Percentiles rank a stretch among this genome's conserved stretches.
Conservation (phyloP, 1,140 invertebrate genomes). For the Pristionchus pacificus region DNA sequence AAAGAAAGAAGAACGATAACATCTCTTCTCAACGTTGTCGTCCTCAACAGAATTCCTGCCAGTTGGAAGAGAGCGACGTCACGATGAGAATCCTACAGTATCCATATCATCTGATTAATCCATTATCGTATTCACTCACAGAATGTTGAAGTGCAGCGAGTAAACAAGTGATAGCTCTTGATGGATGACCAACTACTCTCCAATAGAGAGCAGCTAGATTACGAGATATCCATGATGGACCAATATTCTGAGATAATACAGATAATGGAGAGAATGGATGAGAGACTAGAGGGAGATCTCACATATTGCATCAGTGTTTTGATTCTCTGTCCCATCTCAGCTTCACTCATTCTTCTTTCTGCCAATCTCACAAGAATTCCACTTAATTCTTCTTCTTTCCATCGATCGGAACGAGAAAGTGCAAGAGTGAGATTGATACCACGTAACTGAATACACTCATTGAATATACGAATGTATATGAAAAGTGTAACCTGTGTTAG, state of each 20-base stretch:
- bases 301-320: conserved; percentile 69
- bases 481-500: too few species aligned
- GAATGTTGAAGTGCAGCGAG: conserved; percentile 61
- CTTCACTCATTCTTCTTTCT: conserved; percentile 64
- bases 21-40: conserved; percentile 11
- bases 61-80: conserved; percentile 10
- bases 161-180: conserved; percentile 68
- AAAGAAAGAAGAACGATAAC: too few species aligned
- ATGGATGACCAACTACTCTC: conserved; percentile 66
- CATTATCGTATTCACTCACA: too few species aligned
- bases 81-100: too few species aligned
- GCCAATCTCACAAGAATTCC: conserved; percentile 63
- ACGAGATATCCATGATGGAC: conserved; percentile 67
- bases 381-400: too few species aligned
- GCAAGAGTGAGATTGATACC: too few species aligned
- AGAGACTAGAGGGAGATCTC: conserved; percentile 41
- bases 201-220: conserved; percentile 69
- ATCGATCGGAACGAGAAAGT: too few species aligned
- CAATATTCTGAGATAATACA: conserved; percentile 54
- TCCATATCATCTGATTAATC: too few species aligned
- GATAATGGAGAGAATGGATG: background rate
- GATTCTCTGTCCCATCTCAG: conserved; percentile 73
- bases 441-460: too few species aligned
- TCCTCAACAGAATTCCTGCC: conserved; percentile 9
- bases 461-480: too few species aligned